Conservation (phyloP, 2,797 vertebrate species). For the Phylloscopus collybita region DNA sequence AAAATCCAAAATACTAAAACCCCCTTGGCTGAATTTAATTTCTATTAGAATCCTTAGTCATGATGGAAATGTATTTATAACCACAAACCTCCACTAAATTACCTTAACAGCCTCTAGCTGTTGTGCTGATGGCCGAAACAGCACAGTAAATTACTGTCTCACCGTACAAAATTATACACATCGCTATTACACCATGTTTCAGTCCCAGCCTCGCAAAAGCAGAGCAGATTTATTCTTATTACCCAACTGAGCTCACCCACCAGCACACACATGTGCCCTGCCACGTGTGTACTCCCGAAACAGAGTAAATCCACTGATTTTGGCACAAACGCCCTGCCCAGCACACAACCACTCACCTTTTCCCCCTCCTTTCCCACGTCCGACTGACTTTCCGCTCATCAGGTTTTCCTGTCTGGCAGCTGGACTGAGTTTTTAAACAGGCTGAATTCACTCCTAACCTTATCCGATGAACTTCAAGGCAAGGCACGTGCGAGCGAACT, state of each 20-base stretch:
- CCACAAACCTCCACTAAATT: slow-evolving; percentile 50
- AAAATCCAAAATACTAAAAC: neutral
- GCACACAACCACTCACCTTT: neutral
- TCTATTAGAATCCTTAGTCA: slow-evolving; percentile 54
- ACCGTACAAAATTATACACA: neutral
- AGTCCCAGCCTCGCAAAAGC: neutral
- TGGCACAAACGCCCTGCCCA: neutral
- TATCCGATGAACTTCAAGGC: neutral
- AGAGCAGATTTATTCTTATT: neutral
- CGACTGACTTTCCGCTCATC: slow-evolving; percentile 1
- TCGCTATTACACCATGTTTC: neutral
- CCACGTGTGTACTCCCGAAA: neutral
- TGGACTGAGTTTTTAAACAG: neutral
- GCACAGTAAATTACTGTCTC: slow-evolving; percentile 14
- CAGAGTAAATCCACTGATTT: neutral
- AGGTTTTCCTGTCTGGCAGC: slow-evolving; percentile 36
- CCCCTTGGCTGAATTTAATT: slow-evolving; percentile 10
- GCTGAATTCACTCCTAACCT: neutral
- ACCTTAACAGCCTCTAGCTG: slow-evolving; percentile 45
- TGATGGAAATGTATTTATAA: slow-evolving; percentile 62
- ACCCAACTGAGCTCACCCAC: neutral
- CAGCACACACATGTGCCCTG: neutral
- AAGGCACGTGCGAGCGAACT: neutral
- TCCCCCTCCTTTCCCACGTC: neutral
- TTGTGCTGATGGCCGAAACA: slow-evolving; percentile 28